These are phyloP conservation scores for Cheiracanthium punctorium DNA, from an alignment of 2,888 invertebrate species.

Conservation along the genomic window DNA sequence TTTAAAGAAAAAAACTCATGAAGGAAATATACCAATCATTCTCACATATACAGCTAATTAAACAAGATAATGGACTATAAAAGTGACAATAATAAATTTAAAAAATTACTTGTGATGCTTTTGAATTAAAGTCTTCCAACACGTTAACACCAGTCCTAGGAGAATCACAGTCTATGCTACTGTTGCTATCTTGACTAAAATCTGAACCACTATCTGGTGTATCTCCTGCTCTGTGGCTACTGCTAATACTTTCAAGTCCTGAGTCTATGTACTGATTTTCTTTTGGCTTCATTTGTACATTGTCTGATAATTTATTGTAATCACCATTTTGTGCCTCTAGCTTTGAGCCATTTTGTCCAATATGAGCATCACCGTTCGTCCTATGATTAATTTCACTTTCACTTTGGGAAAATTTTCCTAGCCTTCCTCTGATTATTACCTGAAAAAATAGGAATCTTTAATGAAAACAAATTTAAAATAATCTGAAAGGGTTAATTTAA, in stretches of 20 bases:
- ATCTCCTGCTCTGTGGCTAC: conserved; percentile 66
- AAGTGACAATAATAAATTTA: too few species aligned
- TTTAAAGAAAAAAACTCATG: too few species aligned
- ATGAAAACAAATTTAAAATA: too few species aligned
- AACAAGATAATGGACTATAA: too few species aligned
- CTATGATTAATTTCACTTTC: neutral
- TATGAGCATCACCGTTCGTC: conserved; percentile 9
- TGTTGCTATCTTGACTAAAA: conserved; percentile 64
- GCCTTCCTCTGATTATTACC: conserved; percentile 15
- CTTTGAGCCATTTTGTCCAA: conserved; percentile 25
- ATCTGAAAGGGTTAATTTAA: too few species aligned
- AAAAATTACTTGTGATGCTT: conserved; percentile 2
- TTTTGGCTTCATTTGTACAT: neutral
- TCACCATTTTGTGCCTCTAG: neutral
- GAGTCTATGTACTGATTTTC: conserved; percentile 60
- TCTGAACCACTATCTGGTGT: conserved; percentile 68
- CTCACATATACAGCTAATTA: too few species aligned
- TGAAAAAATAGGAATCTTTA: neutral
- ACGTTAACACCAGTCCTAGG: conserved; percentile 49
- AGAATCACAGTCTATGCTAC: conserved; percentile 65
- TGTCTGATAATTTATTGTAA: neutral
- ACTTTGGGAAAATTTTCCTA: neutral
- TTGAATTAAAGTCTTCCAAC: conserved; percentile 57
- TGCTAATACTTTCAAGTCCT: conserved; percentile 66
- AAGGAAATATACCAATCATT: too few species aligned